These are phyloP conservation scores for Choristoneura fumiferana DNA, from an alignment of 1,140 invertebrate species.

Conservation along the genomic window DNA sequence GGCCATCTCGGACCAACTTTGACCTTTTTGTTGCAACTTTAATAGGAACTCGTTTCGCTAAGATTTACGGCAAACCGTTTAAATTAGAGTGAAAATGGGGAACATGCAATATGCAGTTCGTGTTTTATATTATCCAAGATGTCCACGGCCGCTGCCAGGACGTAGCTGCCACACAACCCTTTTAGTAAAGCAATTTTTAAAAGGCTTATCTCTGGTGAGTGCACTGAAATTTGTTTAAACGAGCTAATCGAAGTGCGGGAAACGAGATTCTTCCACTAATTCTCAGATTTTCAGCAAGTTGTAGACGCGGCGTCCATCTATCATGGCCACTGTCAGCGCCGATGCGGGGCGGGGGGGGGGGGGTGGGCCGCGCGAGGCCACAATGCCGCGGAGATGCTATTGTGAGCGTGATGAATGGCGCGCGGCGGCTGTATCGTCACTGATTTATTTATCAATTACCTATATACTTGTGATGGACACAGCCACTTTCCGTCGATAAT, in stretches of 20 bases:
- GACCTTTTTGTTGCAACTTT: neutral
- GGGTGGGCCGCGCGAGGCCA: too few species aligned
- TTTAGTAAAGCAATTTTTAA: too few species aligned
- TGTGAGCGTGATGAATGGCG: neutral
- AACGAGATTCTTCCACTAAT: neutral
- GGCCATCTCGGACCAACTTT: neutral
- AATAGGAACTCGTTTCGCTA: conserved; percentile 38
- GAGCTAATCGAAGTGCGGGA: neutral
- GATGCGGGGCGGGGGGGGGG: neutral
- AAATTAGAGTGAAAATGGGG: too few species aligned
- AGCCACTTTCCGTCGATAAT: too few species aligned
- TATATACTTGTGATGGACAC: too few species aligned
- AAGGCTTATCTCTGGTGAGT: too few species aligned
- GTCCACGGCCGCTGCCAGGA: too few species aligned
- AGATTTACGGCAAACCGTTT: too few species aligned
- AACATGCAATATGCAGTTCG: too few species aligned
- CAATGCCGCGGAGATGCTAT: neutral
- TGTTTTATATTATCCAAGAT: too few species aligned
- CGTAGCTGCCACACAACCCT: too few species aligned
- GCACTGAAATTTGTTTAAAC: too few species aligned
- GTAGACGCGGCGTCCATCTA: conserved; percentile 1
- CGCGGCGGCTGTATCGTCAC: neutral
- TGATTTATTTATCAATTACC: conserved; percentile 12
- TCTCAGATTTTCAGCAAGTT: neutral
- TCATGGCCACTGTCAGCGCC: neutral